phyloP scores from a whole-genome alignment of 2,888 invertebrate species.

The Pammene fasciana region DNA sequence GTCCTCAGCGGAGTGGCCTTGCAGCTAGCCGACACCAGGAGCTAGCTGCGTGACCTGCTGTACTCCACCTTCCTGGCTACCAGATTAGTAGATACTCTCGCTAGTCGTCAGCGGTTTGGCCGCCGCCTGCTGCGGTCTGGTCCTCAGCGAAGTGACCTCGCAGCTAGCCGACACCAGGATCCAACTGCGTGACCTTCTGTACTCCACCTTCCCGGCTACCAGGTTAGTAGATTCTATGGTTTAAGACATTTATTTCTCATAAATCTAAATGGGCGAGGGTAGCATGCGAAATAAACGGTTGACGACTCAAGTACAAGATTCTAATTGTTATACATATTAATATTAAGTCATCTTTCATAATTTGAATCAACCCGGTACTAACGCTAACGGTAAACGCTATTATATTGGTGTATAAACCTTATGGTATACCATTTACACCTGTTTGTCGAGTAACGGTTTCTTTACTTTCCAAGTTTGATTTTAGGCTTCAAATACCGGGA shows the following conservation, averaged over 20 bases:
- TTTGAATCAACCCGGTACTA: conserved; percentile 48
- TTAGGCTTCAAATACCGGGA: no score
- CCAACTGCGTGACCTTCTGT: conserved; percentile 81
- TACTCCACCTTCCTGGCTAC: conserved; percentile 85
- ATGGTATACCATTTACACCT: no score
- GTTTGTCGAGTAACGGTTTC: no score
- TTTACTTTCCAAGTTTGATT: no score
- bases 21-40: conserved; percentile 82
- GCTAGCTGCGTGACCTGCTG: conserved; percentile 80
- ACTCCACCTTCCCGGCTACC: conserved; percentile 85
- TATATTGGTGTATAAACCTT: no score
- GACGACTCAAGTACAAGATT: no score
- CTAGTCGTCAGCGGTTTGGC: conserved; percentile 82
- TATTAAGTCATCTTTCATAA: no score
- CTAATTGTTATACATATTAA: no score
- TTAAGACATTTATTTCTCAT: no score
- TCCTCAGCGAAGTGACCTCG: conserved; percentile 88
- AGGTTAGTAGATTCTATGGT: no score
- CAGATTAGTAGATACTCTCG: conserved; percentile 79
- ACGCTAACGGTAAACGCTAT: conserved; percentile 55
- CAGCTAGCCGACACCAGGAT: conserved; percentile 82
- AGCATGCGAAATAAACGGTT: no score
- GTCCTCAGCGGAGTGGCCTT: conserved; percentile 88
- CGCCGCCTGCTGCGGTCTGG: conserved; percentile 79
- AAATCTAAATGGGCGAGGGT: no score